Evolutionary conservation across 1,140 invertebrate genomes (phyloP).

Genomic region (Camponotus floridanus): DNA sequence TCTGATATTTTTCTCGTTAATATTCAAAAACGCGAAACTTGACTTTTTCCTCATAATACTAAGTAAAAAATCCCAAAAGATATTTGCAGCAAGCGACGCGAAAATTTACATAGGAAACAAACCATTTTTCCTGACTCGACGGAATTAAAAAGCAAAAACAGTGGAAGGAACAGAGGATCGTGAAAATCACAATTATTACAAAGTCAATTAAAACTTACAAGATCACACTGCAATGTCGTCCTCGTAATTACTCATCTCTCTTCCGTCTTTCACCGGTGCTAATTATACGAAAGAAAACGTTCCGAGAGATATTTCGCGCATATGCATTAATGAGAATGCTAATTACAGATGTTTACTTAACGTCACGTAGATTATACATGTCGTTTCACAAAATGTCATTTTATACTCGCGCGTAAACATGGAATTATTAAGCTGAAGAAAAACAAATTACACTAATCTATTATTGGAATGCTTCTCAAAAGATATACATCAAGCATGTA

Average conservation of each 20-base stretch:
- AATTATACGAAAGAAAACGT: slow-evolving; percentile 28
- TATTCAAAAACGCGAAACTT: slow-evolving; percentile 49
- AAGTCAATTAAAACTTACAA: slow-evolving; percentile 79
- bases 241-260: slow-evolving; percentile 75
- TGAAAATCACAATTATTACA: slow-evolving; percentile 68
- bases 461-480: not conserved
- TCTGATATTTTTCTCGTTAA: slow-evolving; percentile 34
- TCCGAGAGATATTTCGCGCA: not conserved
- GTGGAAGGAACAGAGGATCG: not conserved
- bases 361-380: slow-evolving; percentile 12
- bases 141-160: not conserved
- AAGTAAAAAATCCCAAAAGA: not conserved
- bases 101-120: not conserved
- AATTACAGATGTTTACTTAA: slow-evolving; percentile 35
- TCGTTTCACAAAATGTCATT: slow-evolving; percentile 26
- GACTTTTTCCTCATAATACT: not conserved
- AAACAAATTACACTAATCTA: slow-evolving; percentile 15
- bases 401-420: not conserved
- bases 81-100: not conserved
- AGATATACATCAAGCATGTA: not conserved
- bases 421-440: not conserved
- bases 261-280: slow-evolving; percentile 62
- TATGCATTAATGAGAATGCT: slow-evolving; percentile 21
- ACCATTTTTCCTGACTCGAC: not conserved
- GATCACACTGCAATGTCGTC: slow-evolving; percentile 66